Percentiles rank a stretch among this genome's conserved stretches.
These are phyloP conservation scores for Thamnophis elegans DNA, from an alignment of 2,797 vertebrate genomes.

Conservation along the genomic window DNA sequence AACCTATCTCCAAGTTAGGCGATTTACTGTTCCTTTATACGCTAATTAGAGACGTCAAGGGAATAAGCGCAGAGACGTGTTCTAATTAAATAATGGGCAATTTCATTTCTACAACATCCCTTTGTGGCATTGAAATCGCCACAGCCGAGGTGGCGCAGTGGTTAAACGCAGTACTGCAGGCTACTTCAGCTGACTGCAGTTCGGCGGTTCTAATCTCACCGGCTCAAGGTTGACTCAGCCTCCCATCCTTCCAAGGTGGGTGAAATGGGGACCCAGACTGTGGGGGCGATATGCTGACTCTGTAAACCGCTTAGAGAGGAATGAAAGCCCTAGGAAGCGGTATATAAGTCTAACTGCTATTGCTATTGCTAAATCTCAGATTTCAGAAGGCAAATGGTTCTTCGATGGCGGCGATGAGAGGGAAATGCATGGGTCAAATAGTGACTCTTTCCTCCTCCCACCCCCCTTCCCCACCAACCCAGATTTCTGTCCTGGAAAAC, in stretches of 20 bases:
- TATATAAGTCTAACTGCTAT: too few relatives aligned
- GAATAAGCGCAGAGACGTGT: neutral
- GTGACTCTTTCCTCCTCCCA: conserved; percentile 29
- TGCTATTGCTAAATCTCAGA: too few relatives aligned
- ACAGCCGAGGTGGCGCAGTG: too few relatives aligned
- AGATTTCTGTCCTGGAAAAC: conserved; percentile 91
- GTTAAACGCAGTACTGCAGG: too few relatives aligned
- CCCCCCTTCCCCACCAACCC: neutral
- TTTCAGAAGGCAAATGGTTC: neutral
- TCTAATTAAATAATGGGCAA: neutral
- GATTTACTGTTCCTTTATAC: neutral
- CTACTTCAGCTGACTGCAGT: too few relatives aligned
- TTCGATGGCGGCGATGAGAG: neutral
- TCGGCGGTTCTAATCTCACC: too few relatives aligned
- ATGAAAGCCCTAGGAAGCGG: too few relatives aligned
- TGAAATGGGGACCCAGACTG: too few relatives aligned
- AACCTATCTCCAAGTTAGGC: neutral
- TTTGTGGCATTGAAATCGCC: neutral
- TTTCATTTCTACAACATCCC: neutral
- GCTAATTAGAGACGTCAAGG: neutral
- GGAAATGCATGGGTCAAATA: neutral
- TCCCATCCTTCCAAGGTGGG: too few relatives aligned
- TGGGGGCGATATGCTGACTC: too few relatives aligned
- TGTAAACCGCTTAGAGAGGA: too few relatives aligned
- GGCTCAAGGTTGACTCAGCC: too few relatives aligned